Evolutionary conservation across 2,888 invertebrate species (phyloP).

Genomic region (Anthophora plumipes): DNA sequence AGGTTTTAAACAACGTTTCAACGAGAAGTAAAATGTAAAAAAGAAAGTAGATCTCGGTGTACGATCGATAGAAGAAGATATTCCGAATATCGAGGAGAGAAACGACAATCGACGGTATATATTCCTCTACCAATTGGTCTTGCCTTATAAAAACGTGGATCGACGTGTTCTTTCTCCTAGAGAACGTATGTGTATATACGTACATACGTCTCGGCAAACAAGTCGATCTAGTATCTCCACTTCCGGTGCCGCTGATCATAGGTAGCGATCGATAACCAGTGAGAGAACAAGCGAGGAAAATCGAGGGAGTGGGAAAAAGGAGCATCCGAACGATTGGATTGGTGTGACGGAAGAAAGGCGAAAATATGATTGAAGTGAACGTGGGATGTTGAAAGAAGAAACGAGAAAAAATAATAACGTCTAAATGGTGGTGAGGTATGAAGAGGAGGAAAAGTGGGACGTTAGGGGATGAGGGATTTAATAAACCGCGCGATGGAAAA

Average conservation of each 20-base stretch:
- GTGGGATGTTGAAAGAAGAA: neutral
- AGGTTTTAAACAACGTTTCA: neutral
- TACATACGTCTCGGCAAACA: slow-evolving; percentile 16
- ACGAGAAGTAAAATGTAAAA: neutral
- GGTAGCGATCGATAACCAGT: slow-evolving; percentile 30
- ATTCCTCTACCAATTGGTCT: neutral
- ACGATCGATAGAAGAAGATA: neutral
- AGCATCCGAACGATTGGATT: too few species aligned
- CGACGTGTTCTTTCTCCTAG: slow-evolving; percentile 3
- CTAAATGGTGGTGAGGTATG: neutral
- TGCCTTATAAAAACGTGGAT: slow-evolving; percentile 27
- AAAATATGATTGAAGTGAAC: neutral
- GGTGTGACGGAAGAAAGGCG: too few species aligned
- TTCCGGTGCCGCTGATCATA: slow-evolving; percentile 48
- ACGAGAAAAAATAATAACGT: slow-evolving; percentile 7
- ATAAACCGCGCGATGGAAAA: slow-evolving; percentile 28
- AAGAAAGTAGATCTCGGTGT: too few species aligned
- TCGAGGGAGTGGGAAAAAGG: too few species aligned
- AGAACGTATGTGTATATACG: too few species aligned
- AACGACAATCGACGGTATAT: neutral
- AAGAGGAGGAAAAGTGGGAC: neutral
- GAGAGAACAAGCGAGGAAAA: slow-evolving; percentile 8
- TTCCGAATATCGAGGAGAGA: slow-evolving; percentile 7
- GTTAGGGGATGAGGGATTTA: neutral
- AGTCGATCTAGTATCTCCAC: slow-evolving; percentile 35